phyloP scores from a whole-genome alignment of 1,140 invertebrate species.

The Pinna nobilis region DNA sequence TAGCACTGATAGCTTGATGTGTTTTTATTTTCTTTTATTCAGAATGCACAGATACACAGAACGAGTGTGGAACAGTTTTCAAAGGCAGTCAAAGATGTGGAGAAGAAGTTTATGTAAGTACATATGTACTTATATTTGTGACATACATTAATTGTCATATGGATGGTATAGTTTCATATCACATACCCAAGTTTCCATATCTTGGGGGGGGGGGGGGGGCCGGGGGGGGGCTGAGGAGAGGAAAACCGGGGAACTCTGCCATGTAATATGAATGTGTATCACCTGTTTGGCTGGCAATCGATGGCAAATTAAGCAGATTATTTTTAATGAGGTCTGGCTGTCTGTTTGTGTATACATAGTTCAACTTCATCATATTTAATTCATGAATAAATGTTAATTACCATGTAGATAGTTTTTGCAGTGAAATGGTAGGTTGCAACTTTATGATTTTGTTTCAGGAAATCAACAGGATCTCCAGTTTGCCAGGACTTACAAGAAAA shows the following conservation, averaged over 20 bases:
- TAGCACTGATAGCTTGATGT: background rate
- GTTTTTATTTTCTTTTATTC: conserved; percentile 24
- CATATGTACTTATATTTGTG: background rate
- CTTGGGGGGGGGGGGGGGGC: no score
- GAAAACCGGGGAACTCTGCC: no score
- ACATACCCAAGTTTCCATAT: no score
- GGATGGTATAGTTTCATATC: no score
- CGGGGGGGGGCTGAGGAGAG: no score
- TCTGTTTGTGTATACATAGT: background rate
- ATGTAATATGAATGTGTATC: background rate
- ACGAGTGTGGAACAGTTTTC: conserved; percentile 53
- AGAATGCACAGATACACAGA: conserved; percentile 54
- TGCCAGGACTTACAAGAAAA: conserved; percentile 65
- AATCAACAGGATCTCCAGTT: conserved; percentile 61
- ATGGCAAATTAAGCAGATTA: background rate
- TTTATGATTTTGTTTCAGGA: conserved; percentile 45
- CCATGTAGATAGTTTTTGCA: background rate
- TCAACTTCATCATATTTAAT: background rate
- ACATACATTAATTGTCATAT: no score
- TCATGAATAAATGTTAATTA: background rate
- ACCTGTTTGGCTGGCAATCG: background rate
- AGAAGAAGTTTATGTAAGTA: conserved; percentile 63
- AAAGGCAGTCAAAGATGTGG: conserved; percentile 58
- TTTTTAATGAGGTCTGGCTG: background rate
- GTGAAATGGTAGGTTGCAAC: background rate